Evolutionary conservation across 2,113 vertebrate genomes (phyloP).

Genomic region (Hippolais icterina): DNA sequence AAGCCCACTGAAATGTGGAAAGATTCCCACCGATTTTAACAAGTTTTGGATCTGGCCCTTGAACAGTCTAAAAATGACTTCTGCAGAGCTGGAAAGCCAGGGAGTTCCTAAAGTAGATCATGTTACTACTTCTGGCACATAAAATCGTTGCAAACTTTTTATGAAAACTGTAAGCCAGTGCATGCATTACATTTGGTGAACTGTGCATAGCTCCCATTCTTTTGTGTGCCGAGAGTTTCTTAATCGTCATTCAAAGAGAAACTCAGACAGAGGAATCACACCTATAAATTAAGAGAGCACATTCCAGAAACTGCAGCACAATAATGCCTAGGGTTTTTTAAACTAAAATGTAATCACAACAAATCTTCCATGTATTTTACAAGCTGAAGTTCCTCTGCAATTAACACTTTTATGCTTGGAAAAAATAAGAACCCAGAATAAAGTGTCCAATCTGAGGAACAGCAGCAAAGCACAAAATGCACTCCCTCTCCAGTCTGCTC

Average conservation of each 20-base stretch:
- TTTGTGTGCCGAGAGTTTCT: conserved; percentile 57
- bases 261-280: conserved; percentile 47
- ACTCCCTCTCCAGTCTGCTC: not conserved
- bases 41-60: conserved; percentile 53
- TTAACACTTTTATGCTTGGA: conserved; percentile 54
- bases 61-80: conserved; percentile 70
- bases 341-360: conserved; percentile 37
- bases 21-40: conserved; percentile 57
- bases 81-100: conserved; percentile 78
- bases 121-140: conserved; percentile 81
- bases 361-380: conserved; percentile 53
- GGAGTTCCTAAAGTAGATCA: conserved; percentile 79
- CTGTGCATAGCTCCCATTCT: conserved; percentile 75
- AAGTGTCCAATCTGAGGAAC: not conserved
- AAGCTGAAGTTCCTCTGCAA: conserved; percentile 61
- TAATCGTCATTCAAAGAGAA: conserved; percentile 64
- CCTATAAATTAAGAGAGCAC: conserved; percentile 44
- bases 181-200: conserved; percentile 64
- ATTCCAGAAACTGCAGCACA: conserved; percentile 20
- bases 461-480: conserved; percentile 18
- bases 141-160: conserved; percentile 74
- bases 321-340: not conserved
- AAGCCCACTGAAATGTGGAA: conserved; percentile 46
- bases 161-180: conserved; percentile 76
- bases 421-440: conserved; percentile 20